Evolutionary conservation across 2,888 invertebrate species (phyloP).

Genomic region (Xanthorhoe designata): DNA sequence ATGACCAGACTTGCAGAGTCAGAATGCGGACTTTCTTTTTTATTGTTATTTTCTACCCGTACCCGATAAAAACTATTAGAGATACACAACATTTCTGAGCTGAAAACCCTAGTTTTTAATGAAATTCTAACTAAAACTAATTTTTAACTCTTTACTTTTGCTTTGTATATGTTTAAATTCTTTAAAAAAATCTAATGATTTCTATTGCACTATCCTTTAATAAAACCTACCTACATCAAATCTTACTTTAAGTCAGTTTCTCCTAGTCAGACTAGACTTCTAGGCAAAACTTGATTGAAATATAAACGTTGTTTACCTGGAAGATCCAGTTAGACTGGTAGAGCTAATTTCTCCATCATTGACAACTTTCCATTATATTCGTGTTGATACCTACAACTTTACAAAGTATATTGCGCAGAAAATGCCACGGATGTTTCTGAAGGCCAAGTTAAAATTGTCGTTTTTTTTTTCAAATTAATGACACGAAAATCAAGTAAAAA

Average conservation of each 20-base stretch:
- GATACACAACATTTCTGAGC: too few relatives aligned
- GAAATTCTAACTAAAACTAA: too few relatives aligned
- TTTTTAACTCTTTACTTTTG: too few relatives aligned
- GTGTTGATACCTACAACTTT: not conserved
- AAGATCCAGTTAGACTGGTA: slow-evolving; percentile 22
- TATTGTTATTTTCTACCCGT: not conserved
- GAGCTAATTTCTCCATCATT: slow-evolving; percentile 19
- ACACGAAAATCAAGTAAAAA: too few relatives aligned
- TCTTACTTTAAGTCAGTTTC: not conserved
- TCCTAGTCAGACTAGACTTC: not conserved
- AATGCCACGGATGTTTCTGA: too few relatives aligned
- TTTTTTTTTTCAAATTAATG: too few relatives aligned
- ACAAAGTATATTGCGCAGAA: slow-evolving; percentile 1
- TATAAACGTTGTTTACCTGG: slow-evolving; percentile 5
- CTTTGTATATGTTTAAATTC: too few relatives aligned
- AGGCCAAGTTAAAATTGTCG: too few relatives aligned
- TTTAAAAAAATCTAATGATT: too few relatives aligned
- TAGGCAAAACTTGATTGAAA: not conserved
- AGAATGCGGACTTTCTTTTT: slow-evolving; percentile 13
- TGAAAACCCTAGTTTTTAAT: too few relatives aligned
- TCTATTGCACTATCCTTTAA: too few relatives aligned
- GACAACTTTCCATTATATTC: slow-evolving; percentile 16
- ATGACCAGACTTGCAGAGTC: slow-evolving; percentile 3
- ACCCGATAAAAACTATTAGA: not conserved
- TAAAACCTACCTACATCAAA: not conserved